Percentiles rank a stretch among this genome's conserved stretches.
Conservation (phyloP, 2,113 vertebrate genomes). For the Talpa occidentalis region DNA sequence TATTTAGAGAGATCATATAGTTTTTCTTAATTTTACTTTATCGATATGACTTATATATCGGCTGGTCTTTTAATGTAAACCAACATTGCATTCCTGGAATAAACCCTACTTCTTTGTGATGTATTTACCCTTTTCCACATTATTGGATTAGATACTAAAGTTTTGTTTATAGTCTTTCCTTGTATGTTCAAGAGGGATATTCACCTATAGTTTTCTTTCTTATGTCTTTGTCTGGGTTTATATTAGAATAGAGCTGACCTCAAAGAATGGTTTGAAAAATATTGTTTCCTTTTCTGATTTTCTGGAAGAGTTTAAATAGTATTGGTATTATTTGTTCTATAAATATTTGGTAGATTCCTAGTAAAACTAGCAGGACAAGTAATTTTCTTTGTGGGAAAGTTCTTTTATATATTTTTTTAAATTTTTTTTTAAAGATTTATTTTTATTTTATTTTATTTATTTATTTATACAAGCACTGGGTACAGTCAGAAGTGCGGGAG, state of each 20-base stretch:
- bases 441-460: too few relatives aligned
- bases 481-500: too few relatives aligned
- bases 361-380: not conserved
- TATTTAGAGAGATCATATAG: not conserved
- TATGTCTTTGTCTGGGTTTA: not conserved
- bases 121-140: not conserved
- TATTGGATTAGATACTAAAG: not conserved
- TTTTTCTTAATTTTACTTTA: not conserved
- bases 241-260: constrained; percentile 25
- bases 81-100: not conserved
- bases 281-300: not conserved
- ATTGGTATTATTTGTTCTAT: not conserved
- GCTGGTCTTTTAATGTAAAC: not conserved
- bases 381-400: not conserved
- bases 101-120: not conserved
- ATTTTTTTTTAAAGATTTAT: too few relatives aligned
- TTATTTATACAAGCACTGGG: too few relatives aligned
- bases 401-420: not conserved
- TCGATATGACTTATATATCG: not conserved
- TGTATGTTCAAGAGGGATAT: not conserved
- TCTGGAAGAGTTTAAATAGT: not conserved
- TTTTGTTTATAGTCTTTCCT: not conserved
- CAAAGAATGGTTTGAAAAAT: not conserved
- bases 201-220: not conserved
- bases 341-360: not conserved